phyloP scores from a whole-genome alignment of 2,797 vertebrate genomes.

The Apogon hyalosoma region DNA sequence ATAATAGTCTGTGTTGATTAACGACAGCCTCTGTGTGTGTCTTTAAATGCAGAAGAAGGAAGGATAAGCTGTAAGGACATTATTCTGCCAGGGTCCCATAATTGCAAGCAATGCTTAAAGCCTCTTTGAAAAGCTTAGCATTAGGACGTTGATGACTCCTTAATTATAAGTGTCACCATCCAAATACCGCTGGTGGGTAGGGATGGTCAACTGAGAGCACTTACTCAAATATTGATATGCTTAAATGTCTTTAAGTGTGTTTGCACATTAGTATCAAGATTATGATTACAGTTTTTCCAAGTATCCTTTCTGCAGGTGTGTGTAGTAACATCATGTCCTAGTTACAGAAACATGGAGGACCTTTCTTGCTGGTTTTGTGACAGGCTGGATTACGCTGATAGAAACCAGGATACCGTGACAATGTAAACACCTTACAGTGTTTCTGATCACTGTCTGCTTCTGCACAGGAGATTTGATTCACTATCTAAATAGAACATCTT shows the following conservation, averaged over 20 bases:
- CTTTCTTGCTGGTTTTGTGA: background rate
- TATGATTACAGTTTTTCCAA: background rate
- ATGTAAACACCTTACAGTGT: constrained; percentile 7
- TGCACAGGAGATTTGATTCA: background rate
- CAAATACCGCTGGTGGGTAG: constrained; percentile 23
- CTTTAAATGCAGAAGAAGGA: constrained; percentile 39
- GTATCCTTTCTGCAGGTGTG: constrained; percentile 4
- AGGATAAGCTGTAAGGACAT: constrained; percentile 34
- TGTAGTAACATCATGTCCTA: constrained; percentile 11
- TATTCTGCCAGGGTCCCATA: constrained; percentile 47
- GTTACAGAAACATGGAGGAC: constrained; percentile 3
- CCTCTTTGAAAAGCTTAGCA: constrained; percentile 59
- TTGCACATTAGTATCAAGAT: background rate
- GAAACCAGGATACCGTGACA: constrained; percentile 16
- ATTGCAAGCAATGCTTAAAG: constrained; percentile 56
- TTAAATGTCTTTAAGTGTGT: background rate
- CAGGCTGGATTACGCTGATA: constrained; percentile 8
- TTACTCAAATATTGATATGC: background rate
- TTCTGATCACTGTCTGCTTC: constrained; percentile 3
- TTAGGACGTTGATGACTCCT: constrained; percentile 50
- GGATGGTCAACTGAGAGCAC: background rate
- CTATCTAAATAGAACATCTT: background rate
- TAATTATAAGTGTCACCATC: constrained; percentile 45
- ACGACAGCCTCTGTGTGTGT: constrained; percentile 7
- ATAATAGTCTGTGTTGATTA: background rate